Conservation (phyloP, 2,113 vertebrate genomes). For the Isurus oxyrinchus region DNA sequence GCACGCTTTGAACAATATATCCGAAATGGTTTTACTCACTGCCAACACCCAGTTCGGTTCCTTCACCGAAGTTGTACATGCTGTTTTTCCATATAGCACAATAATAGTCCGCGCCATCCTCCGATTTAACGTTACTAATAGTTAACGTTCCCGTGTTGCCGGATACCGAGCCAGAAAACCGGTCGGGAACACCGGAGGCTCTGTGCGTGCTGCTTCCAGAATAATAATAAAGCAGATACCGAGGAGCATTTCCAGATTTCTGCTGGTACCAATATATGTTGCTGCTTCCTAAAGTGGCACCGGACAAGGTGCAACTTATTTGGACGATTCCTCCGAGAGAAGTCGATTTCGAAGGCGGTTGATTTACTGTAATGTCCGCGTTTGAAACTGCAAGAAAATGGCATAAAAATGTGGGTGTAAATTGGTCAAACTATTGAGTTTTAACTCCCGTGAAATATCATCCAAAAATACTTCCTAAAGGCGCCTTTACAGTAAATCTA, state of each 20-base stretch:
- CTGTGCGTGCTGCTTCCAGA: neutral
- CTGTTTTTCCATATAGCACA: neutral
- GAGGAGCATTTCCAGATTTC: neutral
- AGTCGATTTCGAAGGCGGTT: neutral
- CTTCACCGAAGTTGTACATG: neutral
- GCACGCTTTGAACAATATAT: neutral
- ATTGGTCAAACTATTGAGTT: neutral
- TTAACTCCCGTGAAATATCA: neutral
- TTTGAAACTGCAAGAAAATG: neutral
- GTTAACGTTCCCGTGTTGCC: neutral
- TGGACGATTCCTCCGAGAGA: neutral
- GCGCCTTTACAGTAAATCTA: neutral
- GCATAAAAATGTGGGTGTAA: neutral
- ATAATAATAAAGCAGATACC: neutral
- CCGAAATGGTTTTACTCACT: neutral
- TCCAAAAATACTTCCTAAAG: neutral
- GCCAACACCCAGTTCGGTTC: neutral
- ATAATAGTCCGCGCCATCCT: neutral
- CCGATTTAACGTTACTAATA: neutral
- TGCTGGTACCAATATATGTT: neutral
- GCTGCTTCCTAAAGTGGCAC: neutral
- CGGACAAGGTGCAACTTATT: neutral
- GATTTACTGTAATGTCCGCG: neutral
- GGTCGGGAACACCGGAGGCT: neutral
- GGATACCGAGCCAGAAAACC: neutral